phyloP scores from a whole-genome alignment of 2,113 vertebrate species.

The Protobothrops mucrosquamatus region DNA sequence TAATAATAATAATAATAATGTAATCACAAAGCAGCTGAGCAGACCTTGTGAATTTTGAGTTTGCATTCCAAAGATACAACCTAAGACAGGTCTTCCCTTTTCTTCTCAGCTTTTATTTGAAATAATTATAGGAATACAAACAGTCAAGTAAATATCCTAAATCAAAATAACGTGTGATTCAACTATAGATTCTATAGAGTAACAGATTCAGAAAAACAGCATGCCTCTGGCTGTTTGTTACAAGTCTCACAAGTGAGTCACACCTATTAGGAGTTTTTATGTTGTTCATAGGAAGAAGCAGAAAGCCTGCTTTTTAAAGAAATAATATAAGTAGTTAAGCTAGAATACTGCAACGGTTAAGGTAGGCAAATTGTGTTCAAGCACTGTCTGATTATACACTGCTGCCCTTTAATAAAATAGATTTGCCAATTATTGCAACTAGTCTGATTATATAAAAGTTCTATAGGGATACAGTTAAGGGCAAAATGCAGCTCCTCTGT shows the following conservation, averaged over 20 bases:
- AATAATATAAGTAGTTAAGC: background rate
- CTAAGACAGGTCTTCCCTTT: conserved; percentile 16
- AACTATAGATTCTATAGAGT: background rate
- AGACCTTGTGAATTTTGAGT: conserved; percentile 4
- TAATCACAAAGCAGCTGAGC: background rate
- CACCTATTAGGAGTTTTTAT: background rate
- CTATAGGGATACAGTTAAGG: background rate
- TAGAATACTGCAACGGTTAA: background rate
- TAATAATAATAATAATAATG: background rate
- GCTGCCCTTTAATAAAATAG: background rate
- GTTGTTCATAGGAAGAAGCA: background rate
- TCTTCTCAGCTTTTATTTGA: background rate
- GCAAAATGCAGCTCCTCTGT: background rate
- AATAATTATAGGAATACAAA: background rate
- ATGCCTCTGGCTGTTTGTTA: conserved; percentile 2
- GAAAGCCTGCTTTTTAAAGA: background rate
- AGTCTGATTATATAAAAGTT: background rate
- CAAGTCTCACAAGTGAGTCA: background rate
- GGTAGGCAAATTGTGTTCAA: background rate
- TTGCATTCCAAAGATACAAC: background rate
- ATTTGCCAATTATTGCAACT: background rate
- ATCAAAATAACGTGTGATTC: background rate
- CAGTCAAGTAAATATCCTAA: conserved; percentile 18
- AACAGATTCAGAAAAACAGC: background rate
- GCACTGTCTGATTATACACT: accelerated